Percentiles rank a stretch among this genome's conserved stretches.
These are phyloP conservation scores for Drusus annulatus DNA, from an alignment of 1,140 invertebrate species.

Conservation along the genomic window DNA sequence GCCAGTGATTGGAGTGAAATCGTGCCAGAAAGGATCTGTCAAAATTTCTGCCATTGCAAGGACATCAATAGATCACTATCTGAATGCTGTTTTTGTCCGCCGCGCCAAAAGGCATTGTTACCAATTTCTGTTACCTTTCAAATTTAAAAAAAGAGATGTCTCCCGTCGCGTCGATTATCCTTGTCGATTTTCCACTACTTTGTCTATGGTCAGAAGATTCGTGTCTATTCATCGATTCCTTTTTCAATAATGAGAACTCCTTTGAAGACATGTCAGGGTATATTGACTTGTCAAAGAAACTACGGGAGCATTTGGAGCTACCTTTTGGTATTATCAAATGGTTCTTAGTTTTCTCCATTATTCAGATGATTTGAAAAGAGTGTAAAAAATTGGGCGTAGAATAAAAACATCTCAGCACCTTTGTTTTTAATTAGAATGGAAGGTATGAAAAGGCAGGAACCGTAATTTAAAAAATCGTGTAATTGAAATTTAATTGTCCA, in stretches of 20 bases:
- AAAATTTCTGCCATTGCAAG: not conserved
- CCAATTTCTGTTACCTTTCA: conserved; percentile 38
- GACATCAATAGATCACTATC: conserved; percentile 47
- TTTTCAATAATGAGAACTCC: conserved; percentile 24
- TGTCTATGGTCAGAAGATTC: not conserved
- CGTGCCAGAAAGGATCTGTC: conserved; percentile 23
- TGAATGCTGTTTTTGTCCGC: conserved; percentile 36
- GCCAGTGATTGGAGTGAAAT: conserved; percentile 13
- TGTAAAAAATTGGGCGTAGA: too few species aligned
- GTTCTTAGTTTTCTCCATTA: too few species aligned
- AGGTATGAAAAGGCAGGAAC: too few species aligned
- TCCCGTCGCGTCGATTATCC: conserved; percentile 44
- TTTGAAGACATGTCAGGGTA: not conserved
- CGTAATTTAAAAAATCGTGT: too few species aligned
- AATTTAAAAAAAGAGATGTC: conserved; percentile 32
- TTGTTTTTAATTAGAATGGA: too few species aligned
- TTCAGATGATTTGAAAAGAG: too few species aligned
- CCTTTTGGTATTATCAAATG: too few species aligned
- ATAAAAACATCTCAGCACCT: too few species aligned
- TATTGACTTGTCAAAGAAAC: conserved; percentile 23
- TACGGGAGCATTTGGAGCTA: conserved; percentile 8
- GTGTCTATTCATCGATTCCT: conserved; percentile 29
- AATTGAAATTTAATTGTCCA: too few species aligned
- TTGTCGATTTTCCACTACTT: not conserved
- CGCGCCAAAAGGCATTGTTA: conserved; percentile 36